These are phyloP conservation scores for Sericinus montela DNA, from an alignment of 2,888 invertebrate species.

Conservation along the genomic window DNA sequence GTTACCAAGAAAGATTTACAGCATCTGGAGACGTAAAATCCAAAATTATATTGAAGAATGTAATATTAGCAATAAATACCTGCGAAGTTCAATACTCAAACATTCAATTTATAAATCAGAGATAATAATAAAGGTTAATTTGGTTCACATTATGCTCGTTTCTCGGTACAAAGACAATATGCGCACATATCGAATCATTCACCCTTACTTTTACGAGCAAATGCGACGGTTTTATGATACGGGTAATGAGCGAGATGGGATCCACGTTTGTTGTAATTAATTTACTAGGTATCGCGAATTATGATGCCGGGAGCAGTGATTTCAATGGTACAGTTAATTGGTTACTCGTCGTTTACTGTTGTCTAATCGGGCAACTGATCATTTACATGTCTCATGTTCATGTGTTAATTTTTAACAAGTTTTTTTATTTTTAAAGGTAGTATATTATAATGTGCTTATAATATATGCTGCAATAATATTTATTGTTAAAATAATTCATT, in stretches of 20 bases:
- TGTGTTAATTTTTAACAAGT: background rate
- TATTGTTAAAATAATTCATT: too few relatives aligned
- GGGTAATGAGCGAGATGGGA: constrained; percentile 37
- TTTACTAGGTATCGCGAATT: constrained; percentile 27
- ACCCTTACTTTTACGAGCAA: constrained; percentile 55
- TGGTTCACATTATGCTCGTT: constrained; percentile 48
- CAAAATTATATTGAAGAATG: background rate
- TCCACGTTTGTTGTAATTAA: constrained; percentile 35
- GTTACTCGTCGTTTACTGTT: constrained; percentile 9
- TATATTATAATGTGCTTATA: too few relatives aligned
- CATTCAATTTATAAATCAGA: constrained; percentile 27
- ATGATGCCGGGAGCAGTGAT: constrained; percentile 8
- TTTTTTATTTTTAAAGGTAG: background rate
- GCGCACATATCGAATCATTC: constrained; percentile 60
- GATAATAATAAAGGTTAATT: constrained; percentile 56
- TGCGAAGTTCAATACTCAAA: constrained; percentile 17
- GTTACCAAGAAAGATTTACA: too few relatives aligned
- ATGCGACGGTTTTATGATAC: constrained; percentile 45
- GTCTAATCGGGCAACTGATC: background rate
- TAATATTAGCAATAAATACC: constrained; percentile 9
- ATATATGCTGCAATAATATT: too few relatives aligned
- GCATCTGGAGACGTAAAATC: too few relatives aligned
- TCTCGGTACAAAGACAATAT: constrained; percentile 52
- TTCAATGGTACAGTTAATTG: constrained; percentile 18
- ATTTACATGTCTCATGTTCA: too few relatives aligned